phyloP scores from a whole-genome alignment of 2,113 vertebrate species.

The Mastomys natalensis region DNA sequence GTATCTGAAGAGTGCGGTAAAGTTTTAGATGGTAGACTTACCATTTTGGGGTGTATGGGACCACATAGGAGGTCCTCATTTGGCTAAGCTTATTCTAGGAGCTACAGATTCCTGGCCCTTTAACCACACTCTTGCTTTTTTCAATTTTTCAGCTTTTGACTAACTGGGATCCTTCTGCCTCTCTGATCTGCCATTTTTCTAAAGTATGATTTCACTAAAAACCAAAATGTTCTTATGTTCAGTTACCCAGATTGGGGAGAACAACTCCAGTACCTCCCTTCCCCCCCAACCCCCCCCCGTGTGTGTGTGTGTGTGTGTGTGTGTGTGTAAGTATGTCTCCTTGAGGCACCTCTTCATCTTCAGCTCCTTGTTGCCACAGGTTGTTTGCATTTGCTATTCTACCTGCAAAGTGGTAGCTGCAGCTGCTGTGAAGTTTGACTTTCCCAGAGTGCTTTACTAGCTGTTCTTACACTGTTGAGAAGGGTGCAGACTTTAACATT shows the following conservation, averaged over 20 bases:
- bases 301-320: not conserved
- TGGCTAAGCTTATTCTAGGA: not conserved
- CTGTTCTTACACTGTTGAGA: not conserved
- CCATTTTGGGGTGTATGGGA: not conserved
- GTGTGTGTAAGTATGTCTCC: too few relatives aligned
- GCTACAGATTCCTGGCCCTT: not conserved
- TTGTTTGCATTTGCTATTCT: not conserved
- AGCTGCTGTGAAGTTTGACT: not conserved
- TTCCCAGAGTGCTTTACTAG: not conserved
- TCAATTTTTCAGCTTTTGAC: not conserved
- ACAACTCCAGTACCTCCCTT: too few relatives aligned
- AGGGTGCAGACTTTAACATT: not conserved
- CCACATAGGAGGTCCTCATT: not conserved
- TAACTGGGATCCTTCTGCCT: not conserved
- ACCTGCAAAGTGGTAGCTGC: not conserved
- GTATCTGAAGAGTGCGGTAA: not conserved
- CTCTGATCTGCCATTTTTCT: not conserved
- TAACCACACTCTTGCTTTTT: not conserved
- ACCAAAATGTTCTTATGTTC: not conserved
- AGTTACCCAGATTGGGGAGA: not conserved
- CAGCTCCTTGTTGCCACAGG: not conserved
- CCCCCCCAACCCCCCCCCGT: not conserved
- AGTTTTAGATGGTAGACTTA: not conserved
- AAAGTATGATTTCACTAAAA: slow-evolving; percentile 10
- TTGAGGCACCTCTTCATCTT: not conserved